These are phyloP conservation scores for Drosophila barbarae DNA, from an alignment of 2,888 invertebrate species.

Conservation along the genomic window DNA sequence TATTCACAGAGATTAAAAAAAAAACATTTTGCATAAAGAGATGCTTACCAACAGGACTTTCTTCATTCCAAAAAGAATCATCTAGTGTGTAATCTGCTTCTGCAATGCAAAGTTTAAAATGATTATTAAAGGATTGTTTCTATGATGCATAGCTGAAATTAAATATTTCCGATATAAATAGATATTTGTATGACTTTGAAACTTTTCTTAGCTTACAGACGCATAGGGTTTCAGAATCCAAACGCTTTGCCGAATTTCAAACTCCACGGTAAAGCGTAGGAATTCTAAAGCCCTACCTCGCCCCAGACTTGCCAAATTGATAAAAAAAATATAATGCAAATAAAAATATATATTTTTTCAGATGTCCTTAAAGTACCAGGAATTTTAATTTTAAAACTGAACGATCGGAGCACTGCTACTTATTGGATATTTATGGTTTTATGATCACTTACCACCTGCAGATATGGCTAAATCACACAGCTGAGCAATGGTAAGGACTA, in stretches of 20 bases:
- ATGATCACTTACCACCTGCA: conserved; percentile 78
- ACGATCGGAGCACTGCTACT: background rate
- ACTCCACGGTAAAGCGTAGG: conserved; percentile 95
- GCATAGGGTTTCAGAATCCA: conserved; percentile 94
- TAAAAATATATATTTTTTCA: too few species aligned
- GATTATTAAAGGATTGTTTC: background rate
- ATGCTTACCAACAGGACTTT: conserved; percentile 92
- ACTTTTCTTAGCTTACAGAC: conserved; percentile 5
- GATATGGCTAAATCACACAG: conserved; percentile 78
- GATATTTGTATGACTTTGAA: background rate
- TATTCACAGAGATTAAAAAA: background rate
- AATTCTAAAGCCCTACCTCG: conserved; percentile 91
- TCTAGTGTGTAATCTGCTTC: conserved; percentile 95
- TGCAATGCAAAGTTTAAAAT: conserved; percentile 80
- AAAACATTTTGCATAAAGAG: background rate
- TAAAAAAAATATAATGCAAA: background rate
- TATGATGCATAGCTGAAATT: too few species aligned
- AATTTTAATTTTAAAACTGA: background rate
- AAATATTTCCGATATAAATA: background rate
- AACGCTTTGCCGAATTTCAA: conserved; percentile 91
- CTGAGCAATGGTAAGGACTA: conserved; percentile 79
- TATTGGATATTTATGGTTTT: background rate
- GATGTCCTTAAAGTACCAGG: too few species aligned
- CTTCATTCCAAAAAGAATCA: conserved; percentile 96
- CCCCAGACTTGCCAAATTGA: conserved; percentile 16